Conservation (phyloP, 1,140 invertebrate species). For the Whitmania pigra region DNA sequence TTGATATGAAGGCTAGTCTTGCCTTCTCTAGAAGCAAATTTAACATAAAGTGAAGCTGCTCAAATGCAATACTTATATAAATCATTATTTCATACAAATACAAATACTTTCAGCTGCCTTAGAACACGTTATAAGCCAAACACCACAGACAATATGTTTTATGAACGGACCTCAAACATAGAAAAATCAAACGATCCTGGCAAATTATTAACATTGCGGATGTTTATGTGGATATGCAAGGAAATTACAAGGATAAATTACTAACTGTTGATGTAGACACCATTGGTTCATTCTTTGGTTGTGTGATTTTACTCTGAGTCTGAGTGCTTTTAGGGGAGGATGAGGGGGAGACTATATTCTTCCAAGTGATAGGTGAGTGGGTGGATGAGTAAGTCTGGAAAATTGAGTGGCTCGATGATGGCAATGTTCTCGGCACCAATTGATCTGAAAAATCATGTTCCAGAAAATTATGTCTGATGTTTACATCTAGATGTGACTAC, state of each 20-base stretch:
- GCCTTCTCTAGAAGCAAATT: not conserved
- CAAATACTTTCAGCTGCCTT: no score
- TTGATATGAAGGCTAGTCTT: not conserved
- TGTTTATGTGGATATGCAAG: no score
- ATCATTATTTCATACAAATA: no score
- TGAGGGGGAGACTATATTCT: not conserved
- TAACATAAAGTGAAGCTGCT: not conserved
- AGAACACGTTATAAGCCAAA: no score
- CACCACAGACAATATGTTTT: no score
- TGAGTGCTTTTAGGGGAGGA: not conserved
- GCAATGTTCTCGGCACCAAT: not conserved
- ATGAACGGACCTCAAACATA: no score
- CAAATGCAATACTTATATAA: no score
- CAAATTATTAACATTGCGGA: no score
- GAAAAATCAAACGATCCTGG: no score
- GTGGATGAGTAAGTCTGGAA: not conserved
- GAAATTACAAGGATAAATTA: no score
- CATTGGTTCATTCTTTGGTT: not conserved
- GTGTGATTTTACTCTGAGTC: not conserved
- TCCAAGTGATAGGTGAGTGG: not conserved
- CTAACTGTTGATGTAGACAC: conserved; percentile 2
- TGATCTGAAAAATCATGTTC: not conserved
- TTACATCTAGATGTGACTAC: not conserved
- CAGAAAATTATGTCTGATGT: not conserved
- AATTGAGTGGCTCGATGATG: not conserved